Conservation (phyloP, 1,140 invertebrate species). For the Pemphigus obesinymphae region DNA sequence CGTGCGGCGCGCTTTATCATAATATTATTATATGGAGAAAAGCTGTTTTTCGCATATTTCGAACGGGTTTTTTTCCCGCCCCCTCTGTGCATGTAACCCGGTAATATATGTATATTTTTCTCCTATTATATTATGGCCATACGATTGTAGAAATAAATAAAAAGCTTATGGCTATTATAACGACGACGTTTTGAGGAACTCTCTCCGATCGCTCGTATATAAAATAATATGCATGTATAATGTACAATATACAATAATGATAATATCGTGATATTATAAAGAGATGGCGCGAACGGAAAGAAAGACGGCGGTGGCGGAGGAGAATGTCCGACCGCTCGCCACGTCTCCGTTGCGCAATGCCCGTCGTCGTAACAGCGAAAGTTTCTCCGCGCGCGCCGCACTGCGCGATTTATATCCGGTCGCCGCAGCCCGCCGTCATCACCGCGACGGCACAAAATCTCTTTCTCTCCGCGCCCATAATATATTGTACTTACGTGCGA, state of each 20-base stretch:
- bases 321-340: conserved; percentile 15
- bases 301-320: background rate
- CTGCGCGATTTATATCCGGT: conserved; percentile 14
- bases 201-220: background rate
- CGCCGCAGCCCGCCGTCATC: background rate
- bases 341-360: conserved; percentile 8
- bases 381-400: conserved; percentile 5
- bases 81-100: no score
- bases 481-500: no score
- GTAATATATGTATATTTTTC: no score
- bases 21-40: no score
- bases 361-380: conserved; percentile 24
- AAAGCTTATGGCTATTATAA: no score
- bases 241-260: no score
- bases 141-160: no score
- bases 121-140: no score
- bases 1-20: no score
- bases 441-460: background rate
- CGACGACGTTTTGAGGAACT: background rate
- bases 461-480: background rate
- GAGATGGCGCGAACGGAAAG: background rate
- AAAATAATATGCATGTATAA: background rate
- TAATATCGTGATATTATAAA: no score
- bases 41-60: no score
- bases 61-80: no score